Base-by-base conservation (phyloP, 2,113 vertebrate species). In the Poeciliopsis retropinna region DNA sequence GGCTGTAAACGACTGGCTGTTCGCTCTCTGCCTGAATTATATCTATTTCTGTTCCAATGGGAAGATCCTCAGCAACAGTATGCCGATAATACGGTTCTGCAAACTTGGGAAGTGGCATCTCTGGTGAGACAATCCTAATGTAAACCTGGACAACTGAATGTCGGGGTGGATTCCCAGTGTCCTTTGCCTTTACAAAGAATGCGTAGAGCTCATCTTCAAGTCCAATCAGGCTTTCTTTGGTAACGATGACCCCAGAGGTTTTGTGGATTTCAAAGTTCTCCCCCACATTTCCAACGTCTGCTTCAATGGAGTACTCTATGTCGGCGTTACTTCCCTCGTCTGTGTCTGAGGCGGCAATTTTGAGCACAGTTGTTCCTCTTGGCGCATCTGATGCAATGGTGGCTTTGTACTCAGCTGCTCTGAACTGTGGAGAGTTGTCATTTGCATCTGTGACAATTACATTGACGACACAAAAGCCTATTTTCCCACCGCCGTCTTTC, bases 321-420 rank as follows among this genome's bases (percentile, higher is more conserved):
- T 99, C 98, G 9, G 98, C 97, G 68, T 99, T 99, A 85, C 96
- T 98, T 10, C 98, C 98, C 84, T 99, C 98, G 61, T 99, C 98
- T 37, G 94, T 94, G 81, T 99, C 98, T 9, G 97, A 97, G 0
- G 98, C 98, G 19, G 96, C 92, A 41, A 98, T 93, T 87, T 94
- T 96, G 65, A 97, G 62, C 61, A 99, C 94, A 0, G 95, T 95
- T 12, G 96, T 96, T 76, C 97, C 97, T 34, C 95, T 95, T 30
- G 95, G 94, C 66, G 93, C 95, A 60, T 92, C 91, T 15, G 98
- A 96, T 3, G 95, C 94, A 4, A 98, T 94, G 65, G 95, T 97
- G 28, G 96, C 95, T 92, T 95, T 96, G 75, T 99, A 99, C 28
- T 94, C 96, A 1, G 92, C 90, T 68, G 97, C 96, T 83, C 96